Conservation (phyloP, 2,113 vertebrate species). For the Xiphias gladius region DNA sequence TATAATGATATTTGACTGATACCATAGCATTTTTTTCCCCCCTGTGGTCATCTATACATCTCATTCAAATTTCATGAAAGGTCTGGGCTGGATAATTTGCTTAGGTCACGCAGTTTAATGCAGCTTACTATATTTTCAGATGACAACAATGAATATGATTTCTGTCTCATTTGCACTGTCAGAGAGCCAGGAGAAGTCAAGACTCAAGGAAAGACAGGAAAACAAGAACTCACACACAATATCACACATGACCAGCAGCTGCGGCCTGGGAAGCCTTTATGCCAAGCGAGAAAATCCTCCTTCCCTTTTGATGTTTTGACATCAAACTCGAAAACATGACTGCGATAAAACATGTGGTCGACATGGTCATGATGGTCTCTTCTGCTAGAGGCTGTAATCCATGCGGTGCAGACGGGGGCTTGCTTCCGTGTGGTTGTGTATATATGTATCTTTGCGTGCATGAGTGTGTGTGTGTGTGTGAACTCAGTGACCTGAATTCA, state of each 20-base stretch:
- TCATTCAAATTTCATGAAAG: not conserved
- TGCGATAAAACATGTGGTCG: not conserved
- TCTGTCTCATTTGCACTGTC: slow-evolving; percentile 9
- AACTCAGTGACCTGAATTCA: slow-evolving; percentile 70
- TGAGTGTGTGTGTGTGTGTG: slow-evolving; percentile 23
- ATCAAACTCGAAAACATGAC: not conserved
- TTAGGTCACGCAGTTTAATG: not conserved
- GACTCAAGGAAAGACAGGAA: not conserved
- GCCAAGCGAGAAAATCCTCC: not conserved
- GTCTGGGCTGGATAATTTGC: not conserved
- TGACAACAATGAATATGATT: slow-evolving; percentile 13
- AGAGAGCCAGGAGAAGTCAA: slow-evolving; percentile 9
- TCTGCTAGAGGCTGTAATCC: slow-evolving; percentile 32
- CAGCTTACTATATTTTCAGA: not conserved
- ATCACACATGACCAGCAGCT: slow-evolving; percentile 4
- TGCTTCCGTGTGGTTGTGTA: slow-evolving; percentile 20
- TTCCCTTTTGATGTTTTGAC: slow-evolving; percentile 19
- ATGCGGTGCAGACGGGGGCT: not conserved
- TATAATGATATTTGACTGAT: slow-evolving; percentile 1
- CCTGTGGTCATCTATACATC: not conserved
- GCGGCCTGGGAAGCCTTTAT: not conserved
- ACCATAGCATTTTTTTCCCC: not conserved
- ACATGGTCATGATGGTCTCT: slow-evolving; percentile 7
- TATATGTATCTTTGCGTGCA: slow-evolving; percentile 25
- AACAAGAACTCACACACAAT: not conserved